Base-by-base conservation (phyloP, 2,888 invertebrate genomes). In the Stenodema calcarata region DNA sequence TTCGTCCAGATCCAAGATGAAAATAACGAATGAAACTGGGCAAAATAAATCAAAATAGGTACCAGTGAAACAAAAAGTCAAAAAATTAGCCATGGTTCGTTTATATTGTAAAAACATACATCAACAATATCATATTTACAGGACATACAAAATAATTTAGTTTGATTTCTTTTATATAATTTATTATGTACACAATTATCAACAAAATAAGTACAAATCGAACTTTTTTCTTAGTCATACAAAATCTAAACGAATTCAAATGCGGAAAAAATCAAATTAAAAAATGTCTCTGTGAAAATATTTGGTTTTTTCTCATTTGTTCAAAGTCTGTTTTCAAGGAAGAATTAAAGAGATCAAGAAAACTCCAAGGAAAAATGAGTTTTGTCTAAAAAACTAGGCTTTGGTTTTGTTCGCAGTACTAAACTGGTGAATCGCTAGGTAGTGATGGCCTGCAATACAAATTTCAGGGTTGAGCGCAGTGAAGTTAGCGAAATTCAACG, bases 31-130 rank as follows among this genome's bases (percentile, higher is more conserved):
- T 47, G 12, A 47, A 1, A 47, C 47, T 47, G 2, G 47, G 47
- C 3, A 47, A 7, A 47, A 47, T 2, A 4, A 47, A 16, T 47
- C 4, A 47, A 62, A 27, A 18, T 7, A 23, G 42, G 42, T n/a
- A 12, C 41, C 0, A 44, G 44, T 44, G 27, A 78, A 44, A 28
- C 11, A 80, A 80, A 80, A 44, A 80, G 16, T 14, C 47, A 50
- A 80, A 80, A 50, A 9, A n/a, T 30, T 80, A 80, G 80, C 27
- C 80, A 80, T 80, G 50, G 80, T 80, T 80, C 80, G 80, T 80
- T 88, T 88, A 88, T 88, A 88, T 88, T 88, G 87, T 88, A 88
- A 88, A 82, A 88, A 88, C 88, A 86, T 87, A 88, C 88, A 88
- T 88, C 87, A 88, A 88, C 82, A 82, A 69, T 80, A 50, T 69